A percentile compares a stretch with the other conserved stretches of the same genome.
These are phyloP conservation scores for Cuculus canorus DNA, from an alignment of 2,797 vertebrate species.

Conservation along the genomic window DNA sequence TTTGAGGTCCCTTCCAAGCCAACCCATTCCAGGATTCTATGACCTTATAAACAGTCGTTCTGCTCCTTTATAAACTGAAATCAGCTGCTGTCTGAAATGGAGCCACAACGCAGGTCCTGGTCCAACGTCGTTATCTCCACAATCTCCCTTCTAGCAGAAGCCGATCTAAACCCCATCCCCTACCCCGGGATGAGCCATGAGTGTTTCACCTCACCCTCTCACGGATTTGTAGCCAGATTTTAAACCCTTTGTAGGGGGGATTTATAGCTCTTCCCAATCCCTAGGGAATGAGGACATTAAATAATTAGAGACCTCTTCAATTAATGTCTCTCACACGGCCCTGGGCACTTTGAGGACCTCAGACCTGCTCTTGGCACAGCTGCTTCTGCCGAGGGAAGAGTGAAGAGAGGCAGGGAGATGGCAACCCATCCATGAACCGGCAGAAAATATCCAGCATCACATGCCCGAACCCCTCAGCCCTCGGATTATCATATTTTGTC, in stretches of 20 bases:
- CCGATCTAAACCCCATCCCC: accelerated
- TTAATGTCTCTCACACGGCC: not conserved
- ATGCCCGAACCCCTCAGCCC: not conserved
- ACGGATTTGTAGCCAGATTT: accelerated
- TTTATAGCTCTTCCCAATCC: not conserved
- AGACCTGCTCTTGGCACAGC: not conserved
- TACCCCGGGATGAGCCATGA: not conserved
- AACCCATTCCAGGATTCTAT: no score
- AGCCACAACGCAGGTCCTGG: accelerated
- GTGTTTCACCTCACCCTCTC: not conserved
- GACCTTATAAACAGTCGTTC: accelerated
- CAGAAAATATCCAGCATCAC: not conserved
- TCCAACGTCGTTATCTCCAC: accelerated
- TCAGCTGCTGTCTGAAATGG: accelerated
- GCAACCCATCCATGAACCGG: not conserved
- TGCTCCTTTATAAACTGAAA: not conserved
- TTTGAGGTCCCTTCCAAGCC: no score
- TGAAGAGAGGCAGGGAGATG: not conserved
- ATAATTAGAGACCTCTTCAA: not conserved
- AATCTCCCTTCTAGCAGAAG: not conserved
- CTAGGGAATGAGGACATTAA: not conserved
- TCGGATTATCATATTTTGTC: not conserved
- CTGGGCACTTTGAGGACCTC: accelerated
- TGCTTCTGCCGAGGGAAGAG: not conserved
- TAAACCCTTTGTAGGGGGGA: not conserved